phyloP scores from a whole-genome alignment of 2,888 invertebrate genomes.

The Pocota personata region DNA sequence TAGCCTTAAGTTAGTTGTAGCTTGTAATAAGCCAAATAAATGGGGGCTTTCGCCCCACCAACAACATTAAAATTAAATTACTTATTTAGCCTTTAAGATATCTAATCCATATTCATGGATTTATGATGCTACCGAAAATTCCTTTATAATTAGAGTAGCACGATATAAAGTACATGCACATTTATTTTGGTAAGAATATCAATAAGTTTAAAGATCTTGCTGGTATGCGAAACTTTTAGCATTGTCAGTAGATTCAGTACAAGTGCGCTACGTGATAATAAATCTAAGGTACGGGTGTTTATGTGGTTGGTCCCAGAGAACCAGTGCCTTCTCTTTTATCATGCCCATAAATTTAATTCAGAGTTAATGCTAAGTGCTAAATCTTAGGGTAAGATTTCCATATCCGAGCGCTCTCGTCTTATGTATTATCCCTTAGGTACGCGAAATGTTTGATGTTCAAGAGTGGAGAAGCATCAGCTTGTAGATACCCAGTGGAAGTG shows the following conservation, averaged over 20 bases:
- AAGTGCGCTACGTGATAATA: neutral
- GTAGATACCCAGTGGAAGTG: neutral
- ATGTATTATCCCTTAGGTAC: slow-evolving; percentile 1
- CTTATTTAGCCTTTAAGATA: too few relatives aligned
- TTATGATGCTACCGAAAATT: too few relatives aligned
- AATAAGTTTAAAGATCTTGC: neutral
- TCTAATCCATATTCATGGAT: too few relatives aligned
- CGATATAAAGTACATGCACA: neutral
- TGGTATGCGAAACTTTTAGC: neutral
- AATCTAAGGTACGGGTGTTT: neutral
- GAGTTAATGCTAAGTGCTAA: neutral
- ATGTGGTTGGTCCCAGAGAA: neutral
- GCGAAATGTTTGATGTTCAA: neutral
- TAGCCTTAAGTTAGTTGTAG: too few relatives aligned
- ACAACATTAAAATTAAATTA: too few relatives aligned
- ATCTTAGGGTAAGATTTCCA: neutral
- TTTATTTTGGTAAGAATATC: neutral
- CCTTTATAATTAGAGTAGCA: neutral
- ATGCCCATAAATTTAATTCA: neutral
- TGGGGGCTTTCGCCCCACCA: too few relatives aligned
- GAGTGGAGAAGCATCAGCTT: neutral
- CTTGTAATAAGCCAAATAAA: too few relatives aligned
- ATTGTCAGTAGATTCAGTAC: neutral
- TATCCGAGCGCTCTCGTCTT: neutral
- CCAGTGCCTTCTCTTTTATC: neutral